phyloP scores from a whole-genome alignment of 2,797 vertebrate species.

The Periophthalmus magnuspinnatus region DNA sequence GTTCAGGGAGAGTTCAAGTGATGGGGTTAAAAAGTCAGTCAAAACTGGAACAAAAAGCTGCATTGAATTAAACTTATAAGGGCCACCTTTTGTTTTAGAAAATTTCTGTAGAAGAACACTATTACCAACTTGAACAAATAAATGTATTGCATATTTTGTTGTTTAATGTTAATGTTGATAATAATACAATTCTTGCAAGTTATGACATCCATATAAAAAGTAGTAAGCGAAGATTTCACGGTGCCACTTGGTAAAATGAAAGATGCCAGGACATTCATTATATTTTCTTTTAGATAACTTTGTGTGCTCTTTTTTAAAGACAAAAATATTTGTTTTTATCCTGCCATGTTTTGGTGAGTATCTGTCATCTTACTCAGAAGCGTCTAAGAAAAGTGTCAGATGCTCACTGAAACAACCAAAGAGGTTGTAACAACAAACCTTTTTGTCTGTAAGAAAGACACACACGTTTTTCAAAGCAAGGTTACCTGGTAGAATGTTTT shows the following conservation, averaged over 20 bases:
- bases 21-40: conserved; percentile 6
- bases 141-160: not conserved
- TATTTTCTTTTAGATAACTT: no score
- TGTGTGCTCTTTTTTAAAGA: no score
- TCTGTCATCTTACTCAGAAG: no score
- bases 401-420: no score
- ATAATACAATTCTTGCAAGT: not conserved
- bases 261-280: no score
- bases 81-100: not conserved
- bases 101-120: not conserved
- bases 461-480: not conserved
- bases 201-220: not conserved
- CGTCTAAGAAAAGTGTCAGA: no score
- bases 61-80: not conserved
- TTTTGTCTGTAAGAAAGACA: no score
- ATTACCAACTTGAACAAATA: not conserved
- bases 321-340: no score
- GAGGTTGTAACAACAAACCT: no score
- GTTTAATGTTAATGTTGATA: not conserved
- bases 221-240: not conserved
- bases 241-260: not conserved
- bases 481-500: no score
- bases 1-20: conserved; percentile 60
- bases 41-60: not conserved
- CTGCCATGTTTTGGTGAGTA: no score